These are phyloP conservation scores for Stichodactyla mertensii DNA, from an alignment of 64 coral and sea anemone species.

Conservation along the genomic window DNA sequence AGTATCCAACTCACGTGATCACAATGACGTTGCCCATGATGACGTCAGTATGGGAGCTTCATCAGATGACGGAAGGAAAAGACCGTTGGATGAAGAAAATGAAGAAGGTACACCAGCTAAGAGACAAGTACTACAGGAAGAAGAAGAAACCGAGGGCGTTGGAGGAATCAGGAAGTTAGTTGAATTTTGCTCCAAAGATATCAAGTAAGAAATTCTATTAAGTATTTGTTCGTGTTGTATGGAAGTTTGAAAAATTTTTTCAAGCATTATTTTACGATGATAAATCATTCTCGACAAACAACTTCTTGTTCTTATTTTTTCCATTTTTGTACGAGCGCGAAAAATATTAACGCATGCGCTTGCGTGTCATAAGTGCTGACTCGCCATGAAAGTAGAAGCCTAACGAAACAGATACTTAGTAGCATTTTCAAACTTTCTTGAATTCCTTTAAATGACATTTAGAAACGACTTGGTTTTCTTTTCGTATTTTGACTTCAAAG, in stretches of 20 bases:
- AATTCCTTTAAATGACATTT: not conserved
- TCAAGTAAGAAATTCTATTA: slow-evolving; percentile 76
- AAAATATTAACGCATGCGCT: not conserved
- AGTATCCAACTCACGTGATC: slow-evolving; percentile 51
- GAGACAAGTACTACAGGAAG: slow-evolving; percentile 42
- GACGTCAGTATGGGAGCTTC: slow-evolving; percentile 2
- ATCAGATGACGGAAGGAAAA: slow-evolving; percentile 42
- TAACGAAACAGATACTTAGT: slow-evolving; percentile 17
- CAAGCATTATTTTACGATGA: not conserved
- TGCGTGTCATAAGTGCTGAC: not conserved
- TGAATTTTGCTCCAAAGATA: slow-evolving; percentile 98
- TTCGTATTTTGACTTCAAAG: slow-evolving; percentile 37
- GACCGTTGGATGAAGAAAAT: slow-evolving; percentile 48
- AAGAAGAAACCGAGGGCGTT: slow-evolving; percentile 61
- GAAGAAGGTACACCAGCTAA: slow-evolving; percentile 55
- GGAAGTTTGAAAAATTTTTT: not conserved
- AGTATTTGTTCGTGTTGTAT: slow-evolving; percentile 9
- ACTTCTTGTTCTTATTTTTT: not conserved
- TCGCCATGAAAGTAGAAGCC: not conserved
- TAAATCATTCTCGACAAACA: not conserved
- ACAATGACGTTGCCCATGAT: slow-evolving; percentile 38
- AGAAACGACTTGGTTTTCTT: slow-evolving; percentile 19
- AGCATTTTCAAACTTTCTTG: not conserved
- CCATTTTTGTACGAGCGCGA: not conserved
- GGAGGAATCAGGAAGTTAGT: slow-evolving; percentile 97